Conservation (phyloP, 2,888 invertebrate genomes). For the Apodemia zela region DNA sequence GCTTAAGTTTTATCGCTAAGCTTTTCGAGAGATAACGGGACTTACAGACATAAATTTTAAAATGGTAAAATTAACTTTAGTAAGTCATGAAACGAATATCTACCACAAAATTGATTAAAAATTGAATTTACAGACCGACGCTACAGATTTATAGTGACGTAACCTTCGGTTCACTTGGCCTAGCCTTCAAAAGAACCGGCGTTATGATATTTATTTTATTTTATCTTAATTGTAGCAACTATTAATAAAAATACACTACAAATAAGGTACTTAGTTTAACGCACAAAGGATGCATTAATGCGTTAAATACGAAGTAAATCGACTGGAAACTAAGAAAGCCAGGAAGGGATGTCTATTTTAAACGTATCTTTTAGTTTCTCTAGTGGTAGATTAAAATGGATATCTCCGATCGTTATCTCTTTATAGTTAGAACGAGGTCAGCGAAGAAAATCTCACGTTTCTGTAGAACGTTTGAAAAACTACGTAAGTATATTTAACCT, state of each 20-base stretch:
- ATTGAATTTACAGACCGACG: too few species aligned
- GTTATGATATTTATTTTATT: too few species aligned
- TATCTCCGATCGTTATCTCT: constrained; percentile 4
- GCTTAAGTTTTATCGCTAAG: too few species aligned
- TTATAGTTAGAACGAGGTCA: constrained; percentile 3
- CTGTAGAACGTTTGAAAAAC: too few species aligned
- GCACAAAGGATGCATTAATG: constrained; percentile 35
- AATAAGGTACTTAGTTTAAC: constrained; percentile 20
- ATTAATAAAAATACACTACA: background rate
- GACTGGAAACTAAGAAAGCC: constrained; percentile 32
- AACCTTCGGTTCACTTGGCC: too few species aligned
- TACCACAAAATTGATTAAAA: too few species aligned
- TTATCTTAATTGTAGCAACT: background rate
- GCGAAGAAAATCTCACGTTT: background rate
- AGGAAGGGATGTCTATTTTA: constrained; percentile 16
- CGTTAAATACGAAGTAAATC: constrained; percentile 34
- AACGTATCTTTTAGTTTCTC: constrained; percentile 12
- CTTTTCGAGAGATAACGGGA: too few species aligned
- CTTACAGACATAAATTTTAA: too few species aligned
- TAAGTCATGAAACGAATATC: too few species aligned
- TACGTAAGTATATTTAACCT: background rate
- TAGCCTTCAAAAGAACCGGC: too few species aligned
- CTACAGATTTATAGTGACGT: too few species aligned
- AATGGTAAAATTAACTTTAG: too few species aligned
- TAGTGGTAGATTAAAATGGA: background rate